Conservation (phyloP, 2,797 vertebrate species). For the Fringilla coelebs region DNA sequence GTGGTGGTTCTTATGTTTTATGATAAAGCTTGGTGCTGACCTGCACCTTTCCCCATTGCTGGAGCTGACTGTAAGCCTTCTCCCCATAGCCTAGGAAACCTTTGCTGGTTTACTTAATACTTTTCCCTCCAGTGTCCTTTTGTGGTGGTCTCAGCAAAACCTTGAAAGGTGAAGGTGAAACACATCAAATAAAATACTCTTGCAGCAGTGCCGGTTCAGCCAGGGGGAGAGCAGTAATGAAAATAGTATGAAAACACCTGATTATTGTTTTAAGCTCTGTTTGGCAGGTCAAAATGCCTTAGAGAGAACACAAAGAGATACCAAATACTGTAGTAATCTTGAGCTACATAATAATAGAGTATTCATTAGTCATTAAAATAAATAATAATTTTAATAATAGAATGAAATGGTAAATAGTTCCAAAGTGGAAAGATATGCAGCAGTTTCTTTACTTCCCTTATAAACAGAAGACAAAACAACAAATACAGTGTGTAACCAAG, state of each 20-base stretch:
- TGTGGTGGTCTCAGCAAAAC: not conserved
- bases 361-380: not conserved
- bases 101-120: not conserved
- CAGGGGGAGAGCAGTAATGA: not conserved
- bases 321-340: not conserved
- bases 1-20: not conserved
- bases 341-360: not conserved
- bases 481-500: slow-evolving; percentile 21
- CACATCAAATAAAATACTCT: slow-evolving; percentile 16
- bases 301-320: not conserved
- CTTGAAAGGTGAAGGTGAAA: slow-evolving; percentile 42
- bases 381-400: not conserved
- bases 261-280: slow-evolving; percentile 1
- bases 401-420: not conserved
- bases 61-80: not conserved
- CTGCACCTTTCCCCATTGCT: not conserved
- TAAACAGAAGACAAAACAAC: not conserved
- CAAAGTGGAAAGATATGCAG: not conserved
- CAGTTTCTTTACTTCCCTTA: not conserved
- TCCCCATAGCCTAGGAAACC: not conserved
- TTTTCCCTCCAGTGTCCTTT: not conserved
- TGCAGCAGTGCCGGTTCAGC: not conserved
- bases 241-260: slow-evolving; percentile 14
- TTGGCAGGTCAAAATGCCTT: not conserved
- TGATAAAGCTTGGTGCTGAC: not conserved